Evolutionary conservation across 2,113 vertebrate species (phyloP), one percentile per base, ranked within the genome.

Genomic region (Chitala chitala): DNA sequence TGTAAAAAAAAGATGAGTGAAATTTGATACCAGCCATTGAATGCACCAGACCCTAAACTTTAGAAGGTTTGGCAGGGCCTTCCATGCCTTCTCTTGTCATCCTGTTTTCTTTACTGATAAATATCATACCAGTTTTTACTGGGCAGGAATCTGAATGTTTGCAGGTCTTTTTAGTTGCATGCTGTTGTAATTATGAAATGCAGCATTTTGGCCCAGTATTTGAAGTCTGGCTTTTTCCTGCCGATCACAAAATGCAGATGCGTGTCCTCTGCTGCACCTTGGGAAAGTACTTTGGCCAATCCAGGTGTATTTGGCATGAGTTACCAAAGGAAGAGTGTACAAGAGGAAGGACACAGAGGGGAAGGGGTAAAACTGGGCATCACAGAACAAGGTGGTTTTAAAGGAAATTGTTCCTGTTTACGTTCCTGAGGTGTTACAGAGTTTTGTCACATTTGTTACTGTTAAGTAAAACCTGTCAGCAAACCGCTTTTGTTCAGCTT

Each of bases 151-250:
- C n/a, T 22, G 42, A 36, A 13, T 17, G 26, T 59, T 5, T 59
- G 4, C 4, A 29, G 33, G 26, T 59, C 56, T 59, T n/a, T 22
- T 29, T 38, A 33, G 38, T n/a, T 33, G n/a, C 20, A 40, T 65
- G 10, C 33, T 65, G 61, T 22, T 64, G n/a, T 5, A 65, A 65
- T 40, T 65, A 65, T n/a, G 63, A 40, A 44, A 65, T 40, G 38
- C 63, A 8, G n/a, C 42, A 17, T 65, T n/a, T 40, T 15, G 12
- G n/a, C 24, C 12, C 20, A 22, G n/a, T 33, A 10, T n/a, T 26
- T 44, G 63, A 65, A 59, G 26, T 65, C 38, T 51, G 48, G 20
- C 12, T 2, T 65, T 44, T 5, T 65, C 42, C 38, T 42, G n/a
- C 24, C 38, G n/a, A 42, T 65, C 36, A 65, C 40, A 65, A n/a